Evolutionary conservation across 2,888 invertebrate species (phyloP).

Genomic region (Alentia gelatinosa): DNA sequence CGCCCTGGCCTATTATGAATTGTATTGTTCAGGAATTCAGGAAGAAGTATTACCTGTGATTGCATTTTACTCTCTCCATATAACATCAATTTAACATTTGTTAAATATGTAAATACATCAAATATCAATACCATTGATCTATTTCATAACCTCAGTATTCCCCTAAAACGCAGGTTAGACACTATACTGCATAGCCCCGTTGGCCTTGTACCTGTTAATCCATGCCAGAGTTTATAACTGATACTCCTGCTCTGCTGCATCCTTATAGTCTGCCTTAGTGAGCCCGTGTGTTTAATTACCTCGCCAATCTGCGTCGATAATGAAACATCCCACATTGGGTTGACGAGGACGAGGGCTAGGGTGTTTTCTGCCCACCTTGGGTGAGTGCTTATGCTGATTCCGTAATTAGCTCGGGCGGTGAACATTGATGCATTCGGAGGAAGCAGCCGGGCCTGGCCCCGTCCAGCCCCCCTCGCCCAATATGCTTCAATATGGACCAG

Average conservation of each 20-base stretch:
- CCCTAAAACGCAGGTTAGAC: too few species aligned
- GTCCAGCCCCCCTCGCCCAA: slow-evolving; percentile 27
- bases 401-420: slow-evolving; percentile 28
- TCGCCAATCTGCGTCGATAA: slow-evolving; percentile 21
- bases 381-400: slow-evolving; percentile 45
- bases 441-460: slow-evolving; percentile 2
- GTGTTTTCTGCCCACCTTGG: slow-evolving; percentile 37
- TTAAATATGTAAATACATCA: too few species aligned
- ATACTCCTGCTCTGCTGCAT: background rate
- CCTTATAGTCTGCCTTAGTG: background rate
- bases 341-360: background rate
- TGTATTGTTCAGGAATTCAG: too few species aligned
- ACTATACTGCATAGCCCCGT: background rate
- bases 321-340: slow-evolving; percentile 37
- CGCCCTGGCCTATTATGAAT: too few species aligned
- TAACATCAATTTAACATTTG: too few species aligned
- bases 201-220: background rate
- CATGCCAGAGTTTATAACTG: background rate
- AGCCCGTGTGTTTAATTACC: slow-evolving; percentile 40
- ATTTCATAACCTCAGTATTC: too few species aligned
- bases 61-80: too few species aligned
- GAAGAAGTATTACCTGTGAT: too few species aligned
- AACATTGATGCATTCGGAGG: slow-evolving; percentile 36
- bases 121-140: too few species aligned
- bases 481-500: slow-evolving; percentile 33